Base-by-base conservation (phyloP, 2,888 invertebrate genomes). In the Physocephala rufipes region DNA sequence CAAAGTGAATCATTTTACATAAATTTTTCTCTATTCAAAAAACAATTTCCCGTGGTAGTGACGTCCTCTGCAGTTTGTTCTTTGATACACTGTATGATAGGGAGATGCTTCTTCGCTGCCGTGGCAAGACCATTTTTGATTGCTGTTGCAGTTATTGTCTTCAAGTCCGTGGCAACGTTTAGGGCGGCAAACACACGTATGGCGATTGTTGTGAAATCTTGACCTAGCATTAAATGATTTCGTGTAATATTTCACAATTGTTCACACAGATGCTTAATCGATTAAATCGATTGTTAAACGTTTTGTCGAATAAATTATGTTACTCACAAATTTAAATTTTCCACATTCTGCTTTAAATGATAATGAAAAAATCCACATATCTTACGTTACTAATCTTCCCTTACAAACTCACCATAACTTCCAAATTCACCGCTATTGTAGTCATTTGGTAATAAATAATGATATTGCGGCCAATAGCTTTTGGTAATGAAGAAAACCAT, bases 371-470 rank as follows among this genome's bases (percentile, higher is more conserved):
- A 12, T 51, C 12, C 16, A 51, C 51, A 12, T 19, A 19, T 4
- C n/a, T 51, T 51, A 51, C 51, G 16, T 12, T 51, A 51, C 5
- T 19, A 51, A 5, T 51, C 19, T 53, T 15, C 7, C 0, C 1
- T 5, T 36, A 62, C 19, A n/a, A 2, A 68, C 24, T 62, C 24
- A 7, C 90, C 90, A 79, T 95, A 95, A 59, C 89, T 89, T 2
- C 95, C 95, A 76, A 89, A 95, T 85, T 95, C 95, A 12, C 92
- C 92, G n/a, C 90, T 90, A 80, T 93, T 93, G 85, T 93, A 95
- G 80, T 95, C 95, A 86, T 91, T 90, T 0, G 94, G 92, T 26
- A 93, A 83, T 26, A 93, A 80, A 78, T 95, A 94, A 80, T 95
- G 95, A 81, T 93, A 95, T 74, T 92, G 91, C 0, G 91, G 90